Evolutionary conservation across 2,888 invertebrate genomes (phyloP).

Genomic region (Physocephala rufipes): DNA sequence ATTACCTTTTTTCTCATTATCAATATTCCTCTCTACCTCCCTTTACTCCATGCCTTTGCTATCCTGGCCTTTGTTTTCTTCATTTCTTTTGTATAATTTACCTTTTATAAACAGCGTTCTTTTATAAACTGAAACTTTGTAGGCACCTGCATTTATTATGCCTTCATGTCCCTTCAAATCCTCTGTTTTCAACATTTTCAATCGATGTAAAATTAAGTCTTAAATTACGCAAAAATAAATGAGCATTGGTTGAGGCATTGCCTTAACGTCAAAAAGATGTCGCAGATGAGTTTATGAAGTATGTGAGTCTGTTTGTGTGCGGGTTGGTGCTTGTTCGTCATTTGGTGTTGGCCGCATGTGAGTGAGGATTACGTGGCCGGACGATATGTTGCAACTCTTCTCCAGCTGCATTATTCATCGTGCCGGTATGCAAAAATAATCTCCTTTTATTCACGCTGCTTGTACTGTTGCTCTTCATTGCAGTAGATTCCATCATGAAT

Average conservation of each 20-base stretch:
- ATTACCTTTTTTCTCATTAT: neutral
- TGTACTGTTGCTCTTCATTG: too few species aligned
- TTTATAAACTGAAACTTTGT: neutral
- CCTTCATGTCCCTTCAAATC: neutral
- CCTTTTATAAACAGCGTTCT: too few species aligned
- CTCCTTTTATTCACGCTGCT: neutral
- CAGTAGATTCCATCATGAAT: neutral
- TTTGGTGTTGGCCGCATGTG: slow-evolving; percentile 27
- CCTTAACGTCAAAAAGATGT: neutral
- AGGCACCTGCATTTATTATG: neutral
- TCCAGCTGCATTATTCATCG: too few species aligned
- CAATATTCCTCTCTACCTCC: neutral
- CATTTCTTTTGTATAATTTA: too few species aligned
- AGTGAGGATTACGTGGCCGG: slow-evolving; percentile 27
- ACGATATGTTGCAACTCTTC: slow-evolving; percentile 27
- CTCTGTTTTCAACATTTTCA: neutral
- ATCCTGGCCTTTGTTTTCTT: neutral
- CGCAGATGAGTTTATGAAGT: neutral
- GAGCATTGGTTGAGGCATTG: slow-evolving; percentile 56
- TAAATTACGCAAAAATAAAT: slow-evolving; percentile 62
- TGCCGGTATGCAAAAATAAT: slow-evolving; percentile 2
- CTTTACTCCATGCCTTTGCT: too few species aligned
- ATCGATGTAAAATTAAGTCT: slow-evolving; percentile 42
- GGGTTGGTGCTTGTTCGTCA: neutral
- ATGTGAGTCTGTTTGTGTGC: neutral